Evolutionary conservation across 1,140 invertebrate genomes (phyloP).

Genomic region (Listronotus oregonensis): DNA sequence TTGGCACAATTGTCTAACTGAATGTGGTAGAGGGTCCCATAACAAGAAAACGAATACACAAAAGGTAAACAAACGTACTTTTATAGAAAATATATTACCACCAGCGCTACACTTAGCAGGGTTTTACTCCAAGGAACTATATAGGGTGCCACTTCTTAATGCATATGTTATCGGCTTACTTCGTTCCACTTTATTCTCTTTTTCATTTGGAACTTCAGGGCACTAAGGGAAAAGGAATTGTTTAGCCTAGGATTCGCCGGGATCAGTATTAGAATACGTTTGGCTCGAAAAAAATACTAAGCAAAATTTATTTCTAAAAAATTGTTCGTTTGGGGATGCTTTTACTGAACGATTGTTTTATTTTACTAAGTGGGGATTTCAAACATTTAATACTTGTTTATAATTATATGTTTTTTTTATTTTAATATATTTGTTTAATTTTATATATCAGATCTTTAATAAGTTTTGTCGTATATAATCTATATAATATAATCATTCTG

Average conservation of each 20-base stretch:
- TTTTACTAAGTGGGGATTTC: too few relatives aligned
- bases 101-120: constrained; percentile 27
- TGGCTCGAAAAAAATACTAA: too few relatives aligned
- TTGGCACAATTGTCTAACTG: constrained; percentile 18
- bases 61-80: constrained; percentile 26
- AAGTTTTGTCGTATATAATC: too few relatives aligned
- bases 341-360: too few relatives aligned
- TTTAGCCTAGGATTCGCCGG: constrained; percentile 17
- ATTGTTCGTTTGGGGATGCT: too few relatives aligned
- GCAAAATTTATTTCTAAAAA: too few relatives aligned
- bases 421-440: too few relatives aligned
- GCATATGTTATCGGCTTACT: constrained; percentile 32
- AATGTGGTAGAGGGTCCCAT: constrained; percentile 6
- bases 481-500: too few relatives aligned
- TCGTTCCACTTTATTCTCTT: constrained; percentile 28
- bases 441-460: too few relatives aligned
- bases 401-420: too few relatives aligned
- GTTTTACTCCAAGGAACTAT: constrained; percentile 26
- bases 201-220: constrained; percentile 23
- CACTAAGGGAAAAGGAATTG: constrained; percentile 23
- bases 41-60: constrained; percentile 23
- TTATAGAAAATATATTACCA: constrained; percentile 26
- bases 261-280: not conserved
- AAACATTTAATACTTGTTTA: too few relatives aligned
- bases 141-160: constrained; percentile 31